Conservation (phyloP, 1,140 invertebrate species). For the Acromyrmex echinatior region DNA sequence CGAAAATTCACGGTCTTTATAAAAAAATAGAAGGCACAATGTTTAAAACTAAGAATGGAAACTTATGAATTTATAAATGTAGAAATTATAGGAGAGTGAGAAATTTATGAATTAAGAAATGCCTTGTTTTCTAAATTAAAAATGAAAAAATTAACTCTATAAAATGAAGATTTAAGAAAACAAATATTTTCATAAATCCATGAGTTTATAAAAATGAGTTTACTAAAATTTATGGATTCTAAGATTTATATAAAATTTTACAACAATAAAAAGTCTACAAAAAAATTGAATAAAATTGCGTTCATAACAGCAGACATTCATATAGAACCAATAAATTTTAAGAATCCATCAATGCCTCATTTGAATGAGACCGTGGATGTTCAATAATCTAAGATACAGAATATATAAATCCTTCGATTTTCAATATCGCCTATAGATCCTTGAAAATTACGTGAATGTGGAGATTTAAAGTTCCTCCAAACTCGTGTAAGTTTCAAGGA, state of each 20-base stretch:
- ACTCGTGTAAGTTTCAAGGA: not conserved
- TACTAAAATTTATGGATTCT: not conserved
- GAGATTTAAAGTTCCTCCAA: conserved; percentile 9
- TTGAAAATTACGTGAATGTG: not conserved
- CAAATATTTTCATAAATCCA: too few relatives aligned
- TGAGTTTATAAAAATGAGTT: not conserved
- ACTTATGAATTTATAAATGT: not conserved
- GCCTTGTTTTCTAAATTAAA: not conserved
- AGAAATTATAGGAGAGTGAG: not conserved
- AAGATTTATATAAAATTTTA: not conserved
- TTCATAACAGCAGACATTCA: not conserved
- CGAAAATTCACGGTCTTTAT: not conserved
- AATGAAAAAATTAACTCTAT: not conserved
- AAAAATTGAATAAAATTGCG: not conserved
- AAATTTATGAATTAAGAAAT: not conserved
- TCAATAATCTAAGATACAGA: conserved; percentile 11
- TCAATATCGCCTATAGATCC: not conserved
- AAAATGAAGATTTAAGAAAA: not conserved
- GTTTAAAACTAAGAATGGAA: not conserved
- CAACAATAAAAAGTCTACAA: not conserved
- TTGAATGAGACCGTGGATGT: not conserved
- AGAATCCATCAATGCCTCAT: not conserved
- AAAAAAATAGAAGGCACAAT: not conserved
- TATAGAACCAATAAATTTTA: not conserved
- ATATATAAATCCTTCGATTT: not conserved